phyloP scores from a whole-genome alignment of 2,797 vertebrate species.

The Aphelocoma californica region DNA sequence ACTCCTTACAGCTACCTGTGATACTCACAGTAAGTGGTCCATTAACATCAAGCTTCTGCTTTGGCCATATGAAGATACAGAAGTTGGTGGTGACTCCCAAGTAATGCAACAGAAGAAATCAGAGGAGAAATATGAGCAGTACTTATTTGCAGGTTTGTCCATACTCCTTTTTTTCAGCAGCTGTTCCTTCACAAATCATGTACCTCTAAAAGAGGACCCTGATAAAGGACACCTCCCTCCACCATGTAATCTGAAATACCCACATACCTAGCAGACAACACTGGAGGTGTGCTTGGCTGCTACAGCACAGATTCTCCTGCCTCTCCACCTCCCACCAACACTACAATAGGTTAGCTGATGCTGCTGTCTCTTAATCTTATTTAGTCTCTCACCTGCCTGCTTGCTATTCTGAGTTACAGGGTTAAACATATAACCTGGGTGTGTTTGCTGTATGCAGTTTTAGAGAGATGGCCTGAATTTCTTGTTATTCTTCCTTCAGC shows the following conservation, averaged over 20 bases:
- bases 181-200: not conserved
- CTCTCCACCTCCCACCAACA: not conserved
- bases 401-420: not conserved
- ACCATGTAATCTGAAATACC: not conserved
- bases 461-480: not conserved
- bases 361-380: not conserved
- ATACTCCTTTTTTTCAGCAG: not conserved
- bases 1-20: not conserved
- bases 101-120: not conserved
- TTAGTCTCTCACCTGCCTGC: not conserved
- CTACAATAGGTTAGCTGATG: not conserved
- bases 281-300: not conserved
- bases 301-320: not conserved
- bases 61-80: not conserved
- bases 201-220: not conserved
- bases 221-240: not conserved
- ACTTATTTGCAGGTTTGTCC: not conserved
- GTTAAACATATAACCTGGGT: not conserved
- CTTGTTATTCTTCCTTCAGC: not conserved
- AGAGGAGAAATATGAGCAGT: accelerated
- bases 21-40: not conserved
- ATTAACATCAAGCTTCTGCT: not conserved
- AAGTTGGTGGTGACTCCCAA: not conserved
- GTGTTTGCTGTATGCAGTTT: not conserved
- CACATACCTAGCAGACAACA: not conserved